Conservation (phyloP, 1,140 invertebrate species). For the Venustaconcha ellipsiformis region DNA sequence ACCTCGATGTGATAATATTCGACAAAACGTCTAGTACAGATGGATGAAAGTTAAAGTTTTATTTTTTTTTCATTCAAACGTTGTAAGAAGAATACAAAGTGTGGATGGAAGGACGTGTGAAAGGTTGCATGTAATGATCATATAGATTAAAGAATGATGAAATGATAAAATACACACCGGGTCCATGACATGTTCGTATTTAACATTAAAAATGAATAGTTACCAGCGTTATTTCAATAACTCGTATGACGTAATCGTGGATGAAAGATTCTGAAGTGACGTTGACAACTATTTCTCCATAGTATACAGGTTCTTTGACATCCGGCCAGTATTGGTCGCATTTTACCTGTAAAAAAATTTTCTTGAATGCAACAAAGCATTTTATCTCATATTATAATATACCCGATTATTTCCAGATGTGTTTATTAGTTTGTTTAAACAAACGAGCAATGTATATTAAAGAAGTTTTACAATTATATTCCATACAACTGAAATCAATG, state of each 20-base stretch:
- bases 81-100: neutral
- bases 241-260: constrained; percentile 52
- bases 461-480: too few relatives aligned
- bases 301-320: constrained; percentile 71
- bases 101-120: too few relatives aligned
- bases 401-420: too few relatives aligned
- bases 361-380: too few relatives aligned
- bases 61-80: constrained; percentile 31
- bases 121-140: neutral
- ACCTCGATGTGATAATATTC: too few relatives aligned
- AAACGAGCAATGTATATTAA: too few relatives aligned
- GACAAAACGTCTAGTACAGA: neutral
- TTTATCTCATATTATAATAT: too few relatives aligned
- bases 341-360: constrained; percentile 40
- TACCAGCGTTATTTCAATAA: constrained; percentile 57
- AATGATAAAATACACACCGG: too few relatives aligned
- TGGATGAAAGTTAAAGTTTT: constrained; percentile 65
- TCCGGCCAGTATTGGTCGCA: constrained; percentile 93
- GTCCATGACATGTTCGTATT: too few relatives aligned
- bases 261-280: constrained; percentile 52
- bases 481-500: too few relatives aligned
- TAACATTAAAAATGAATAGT: too few relatives aligned
- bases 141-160: neutral
- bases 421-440: too few relatives aligned
- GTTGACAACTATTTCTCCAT: constrained; percentile 56